phyloP scores from a whole-genome alignment of 2,797 vertebrate species.

The Limnodromus scolopaceus region DNA sequence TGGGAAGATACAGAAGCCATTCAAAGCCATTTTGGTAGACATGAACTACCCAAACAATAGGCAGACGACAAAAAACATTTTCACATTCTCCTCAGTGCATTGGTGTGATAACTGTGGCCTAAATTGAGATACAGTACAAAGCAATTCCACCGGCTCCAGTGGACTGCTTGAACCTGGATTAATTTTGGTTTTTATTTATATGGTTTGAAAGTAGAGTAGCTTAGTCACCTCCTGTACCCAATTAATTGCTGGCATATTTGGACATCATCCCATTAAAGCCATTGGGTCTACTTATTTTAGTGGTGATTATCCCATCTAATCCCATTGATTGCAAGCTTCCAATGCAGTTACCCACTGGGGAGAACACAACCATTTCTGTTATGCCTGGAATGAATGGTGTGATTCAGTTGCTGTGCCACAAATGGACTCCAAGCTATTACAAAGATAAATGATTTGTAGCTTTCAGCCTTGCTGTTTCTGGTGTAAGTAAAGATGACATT shows the following conservation, averaged over 20 bases:
- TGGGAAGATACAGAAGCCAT: background rate
- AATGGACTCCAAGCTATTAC: background rate
- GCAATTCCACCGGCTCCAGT: background rate
- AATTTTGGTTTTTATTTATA: background rate
- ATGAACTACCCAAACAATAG: background rate
- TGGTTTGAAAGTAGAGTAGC: conserved; percentile 18
- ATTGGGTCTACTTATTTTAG: conserved; percentile 26
- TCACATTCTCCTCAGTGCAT: background rate
- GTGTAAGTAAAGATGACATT: background rate
- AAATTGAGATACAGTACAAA: background rate
- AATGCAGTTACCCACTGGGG: conserved; percentile 39
- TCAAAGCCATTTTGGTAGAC: background rate
- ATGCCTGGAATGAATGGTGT: background rate
- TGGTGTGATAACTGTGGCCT: background rate
- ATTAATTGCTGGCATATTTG: conserved; percentile 35
- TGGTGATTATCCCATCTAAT: conserved; percentile 56
- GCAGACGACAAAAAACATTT: background rate
- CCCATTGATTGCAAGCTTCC: conserved; percentile 45
- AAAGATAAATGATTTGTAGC: background rate
- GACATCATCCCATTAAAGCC: conserved; percentile 38
- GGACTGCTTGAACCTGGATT: background rate
- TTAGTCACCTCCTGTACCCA: conserved; percentile 23
- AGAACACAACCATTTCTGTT: conserved; percentile 26
- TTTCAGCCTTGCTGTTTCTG: background rate
- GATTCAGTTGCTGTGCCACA: background rate